phyloP scores from a whole-genome alignment of 2,888 invertebrate genomes.

The Sicus ferrugineus region DNA sequence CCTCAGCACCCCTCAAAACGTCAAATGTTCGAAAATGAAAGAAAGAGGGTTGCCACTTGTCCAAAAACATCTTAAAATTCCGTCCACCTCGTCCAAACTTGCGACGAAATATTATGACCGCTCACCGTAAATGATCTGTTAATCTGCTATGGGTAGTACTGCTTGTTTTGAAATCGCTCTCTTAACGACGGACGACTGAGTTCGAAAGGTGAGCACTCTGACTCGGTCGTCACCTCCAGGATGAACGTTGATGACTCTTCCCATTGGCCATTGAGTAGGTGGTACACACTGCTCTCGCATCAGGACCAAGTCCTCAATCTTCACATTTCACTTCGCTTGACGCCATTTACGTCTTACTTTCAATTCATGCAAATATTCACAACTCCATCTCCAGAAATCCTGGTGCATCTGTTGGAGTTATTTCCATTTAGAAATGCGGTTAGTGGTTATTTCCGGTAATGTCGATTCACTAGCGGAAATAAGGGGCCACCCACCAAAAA shows the following conservation, averaged over 20 bases:
- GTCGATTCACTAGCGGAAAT: too few relatives aligned
- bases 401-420: too few relatives aligned
- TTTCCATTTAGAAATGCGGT: background rate
- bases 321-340: constrained; percentile 15
- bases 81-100: constrained; percentile 6
- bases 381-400: too few relatives aligned
- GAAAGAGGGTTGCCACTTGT: background rate
- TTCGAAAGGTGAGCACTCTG: background rate
- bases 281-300: constrained; percentile 28
- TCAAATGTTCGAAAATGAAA: too few relatives aligned
- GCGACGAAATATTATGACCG: background rate
- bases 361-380: constrained; percentile 31
- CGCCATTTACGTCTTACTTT: constrained; percentile 30
- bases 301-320: too few relatives aligned
- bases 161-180: too few relatives aligned
- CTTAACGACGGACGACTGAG: constrained; percentile 26
- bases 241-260: background rate
- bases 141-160: constrained; percentile 28
- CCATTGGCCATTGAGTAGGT: constrained; percentile 7
- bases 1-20: too few relatives aligned
- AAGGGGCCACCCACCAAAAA: too few relatives aligned
- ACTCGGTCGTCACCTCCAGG: background rate
- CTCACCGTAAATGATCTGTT: background rate
- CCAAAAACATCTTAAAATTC: background rate
- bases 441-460: background rate